Conservation (phyloP, 53 echinoderm and acorn worm genomes). For the Hippasteria phrygiana region DNA sequence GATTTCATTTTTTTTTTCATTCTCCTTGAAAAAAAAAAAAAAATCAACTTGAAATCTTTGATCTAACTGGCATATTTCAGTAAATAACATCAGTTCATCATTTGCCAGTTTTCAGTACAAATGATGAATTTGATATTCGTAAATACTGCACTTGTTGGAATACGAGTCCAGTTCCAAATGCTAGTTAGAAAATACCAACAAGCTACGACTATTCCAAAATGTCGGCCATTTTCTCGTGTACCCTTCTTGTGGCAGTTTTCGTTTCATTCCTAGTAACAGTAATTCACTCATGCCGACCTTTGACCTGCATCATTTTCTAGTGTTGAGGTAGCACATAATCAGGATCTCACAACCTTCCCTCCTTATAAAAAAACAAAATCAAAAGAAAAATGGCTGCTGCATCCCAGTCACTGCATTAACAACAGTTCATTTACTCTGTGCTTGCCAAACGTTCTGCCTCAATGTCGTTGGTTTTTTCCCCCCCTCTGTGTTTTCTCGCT, state of each 20-base stretch:
- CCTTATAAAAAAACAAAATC: slow-evolving; percentile 5
- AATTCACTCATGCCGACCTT: slow-evolving; percentile 41
- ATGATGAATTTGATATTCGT: neutral
- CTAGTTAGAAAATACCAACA: neutral
- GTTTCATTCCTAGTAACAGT: neutral
- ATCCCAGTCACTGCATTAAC: slow-evolving; percentile 72
- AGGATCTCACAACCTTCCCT: slow-evolving; percentile 55
- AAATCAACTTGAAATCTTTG: neutral
- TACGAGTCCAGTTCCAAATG: neutral
- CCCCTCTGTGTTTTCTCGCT: neutral
- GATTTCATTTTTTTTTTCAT: neutral
- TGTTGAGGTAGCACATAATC: slow-evolving; percentile 58
- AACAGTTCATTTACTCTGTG: slow-evolving; percentile 69
- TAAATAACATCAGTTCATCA: neutral
- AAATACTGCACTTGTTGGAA: neutral
- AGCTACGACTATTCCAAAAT: neutral
- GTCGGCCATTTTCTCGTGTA: neutral
- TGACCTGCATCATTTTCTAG: slow-evolving; percentile 55
- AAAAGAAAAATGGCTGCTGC: slow-evolving; percentile 58
- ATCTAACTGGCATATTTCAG: neutral
- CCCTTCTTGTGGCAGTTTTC: neutral
- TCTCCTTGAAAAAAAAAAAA: neutral
- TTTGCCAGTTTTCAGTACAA: neutral
- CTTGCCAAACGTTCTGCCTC: slow-evolving; percentile 50
- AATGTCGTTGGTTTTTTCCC: slow-evolving; percentile 1